Base-by-base conservation (phyloP, 2,888 invertebrate genomes). In the Hermaeophaga mercurialis region DNA sequence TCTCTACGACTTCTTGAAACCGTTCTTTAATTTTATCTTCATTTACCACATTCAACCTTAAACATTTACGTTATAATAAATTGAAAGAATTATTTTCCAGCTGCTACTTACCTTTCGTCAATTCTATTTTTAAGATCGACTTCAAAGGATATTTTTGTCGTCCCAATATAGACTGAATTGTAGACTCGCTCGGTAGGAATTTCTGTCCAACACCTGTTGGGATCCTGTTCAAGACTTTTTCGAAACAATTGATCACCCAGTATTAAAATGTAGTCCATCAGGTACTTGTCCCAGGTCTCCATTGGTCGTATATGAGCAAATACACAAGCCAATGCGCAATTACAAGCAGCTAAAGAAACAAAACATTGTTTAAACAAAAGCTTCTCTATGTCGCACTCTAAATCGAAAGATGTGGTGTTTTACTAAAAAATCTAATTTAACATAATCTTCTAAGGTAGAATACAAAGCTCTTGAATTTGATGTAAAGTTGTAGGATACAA, bases 321-420 rank as follows among this genome's bases (percentile, higher is more conserved):
- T 26, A 81, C 80, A 60, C 82, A 81, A 1, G 83, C 81, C 75
- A 83, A 80, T 1, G 83, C 80, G 56, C 82, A 82, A 77, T 82
- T 82, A 1, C 82, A 79, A 17, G 83, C 69, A 9, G 81, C 83
- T 73, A 38, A 43, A n/a, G n/a, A 55, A 61, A 6, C 5, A 14
- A 55, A 52, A 22, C n/a, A n/a, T n/a, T n/a, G n/a, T n/a, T n/a
- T n/a, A n/a, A n/a, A n/a, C n/a, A n/a, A n/a, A n/a, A n/a, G n/a
- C n/a, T n/a, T n/a, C n/a, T n/a, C n/a, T n/a, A n/a, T n/a, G n/a
- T n/a, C n/a, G n/a, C n/a, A n/a, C n/a, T n/a, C n/a, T n/a, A n/a
- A n/a, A n/a, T n/a, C n/a, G n/a, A n/a, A n/a, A n/a, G n/a, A n/a
- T n/a, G n/a, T n/a, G n/a, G n/a, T n/a, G n/a, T n/a, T n/a, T n/a